A percentile compares a stretch with the other conserved stretches of the same genome.
Evolutionary conservation across 2,113 vertebrate species (phyloP).

Genomic region (Semicossyphus pulcher): DNA sequence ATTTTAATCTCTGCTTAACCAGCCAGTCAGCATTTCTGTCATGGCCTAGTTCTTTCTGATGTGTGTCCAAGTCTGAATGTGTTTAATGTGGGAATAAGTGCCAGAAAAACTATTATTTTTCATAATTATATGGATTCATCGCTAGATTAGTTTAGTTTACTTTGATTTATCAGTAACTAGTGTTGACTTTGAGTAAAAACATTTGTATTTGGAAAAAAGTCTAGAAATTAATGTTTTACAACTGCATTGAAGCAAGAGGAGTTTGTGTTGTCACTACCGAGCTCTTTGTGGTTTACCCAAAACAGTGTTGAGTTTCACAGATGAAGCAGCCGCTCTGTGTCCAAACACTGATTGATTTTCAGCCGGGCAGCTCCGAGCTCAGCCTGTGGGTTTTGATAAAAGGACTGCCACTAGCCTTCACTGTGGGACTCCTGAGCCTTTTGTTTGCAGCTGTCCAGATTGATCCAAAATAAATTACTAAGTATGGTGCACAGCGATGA

Average conservation of each 20-base stretch:
- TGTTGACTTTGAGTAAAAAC: conserved; percentile 5
- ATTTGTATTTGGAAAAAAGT: neutral
- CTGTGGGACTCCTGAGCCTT: conserved; percentile 53
- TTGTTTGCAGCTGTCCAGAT: conserved; percentile 68
- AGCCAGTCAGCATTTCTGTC: conserved; percentile 58
- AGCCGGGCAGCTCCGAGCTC: conserved; percentile 10
- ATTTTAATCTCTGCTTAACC: conserved; percentile 70
- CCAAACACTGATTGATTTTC: conserved; percentile 48
- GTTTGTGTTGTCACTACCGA: conserved; percentile 7
- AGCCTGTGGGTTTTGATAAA: conserved; percentile 28
- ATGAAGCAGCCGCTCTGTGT: conserved; percentile 31
- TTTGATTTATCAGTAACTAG: neutral
- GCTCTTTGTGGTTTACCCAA: conserved; percentile 27
- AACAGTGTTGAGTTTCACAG: conserved; percentile 49
- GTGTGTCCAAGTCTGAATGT: conserved; percentile 57
- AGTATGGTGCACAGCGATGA: conserved; percentile 37
- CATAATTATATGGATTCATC: neutral
- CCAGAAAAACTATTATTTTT: no score
- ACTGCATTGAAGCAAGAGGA: neutral
- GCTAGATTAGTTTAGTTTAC: neutral
- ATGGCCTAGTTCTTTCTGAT: conserved; percentile 49
- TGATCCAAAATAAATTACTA: conserved; percentile 70
- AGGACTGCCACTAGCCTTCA: conserved; percentile 26
- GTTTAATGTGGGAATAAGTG: conserved; percentile 5
- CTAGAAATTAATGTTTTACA: neutral